Conservation (phyloP, 2,888 invertebrate genomes). For the Papilio elwesi region DNA sequence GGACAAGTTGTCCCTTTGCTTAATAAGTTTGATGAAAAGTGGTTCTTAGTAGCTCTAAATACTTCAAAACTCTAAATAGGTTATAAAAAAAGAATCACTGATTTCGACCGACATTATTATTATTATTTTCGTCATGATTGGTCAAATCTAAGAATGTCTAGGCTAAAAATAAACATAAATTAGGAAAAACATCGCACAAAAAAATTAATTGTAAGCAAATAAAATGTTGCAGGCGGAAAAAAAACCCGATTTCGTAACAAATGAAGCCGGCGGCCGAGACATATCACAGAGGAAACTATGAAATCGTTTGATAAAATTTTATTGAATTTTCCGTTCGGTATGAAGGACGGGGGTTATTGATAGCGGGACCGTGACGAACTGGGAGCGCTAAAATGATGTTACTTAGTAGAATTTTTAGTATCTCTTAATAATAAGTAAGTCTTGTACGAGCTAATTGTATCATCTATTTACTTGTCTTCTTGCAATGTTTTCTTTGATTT, state of each 20-base stretch:
- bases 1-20: too few relatives aligned
- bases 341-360: slow-evolving; percentile 74
- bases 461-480: too few relatives aligned
- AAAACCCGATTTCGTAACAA: slow-evolving; percentile 50
- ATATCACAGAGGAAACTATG: slow-evolving; percentile 63
- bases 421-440: too few relatives aligned
- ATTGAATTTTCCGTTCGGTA: slow-evolving; percentile 78
- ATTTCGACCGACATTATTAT: not conserved
- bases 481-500: too few relatives aligned
- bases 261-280: slow-evolving; percentile 51
- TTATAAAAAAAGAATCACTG: not conserved
- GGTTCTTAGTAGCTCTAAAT: too few relatives aligned
- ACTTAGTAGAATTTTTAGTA: slow-evolving; percentile 1
- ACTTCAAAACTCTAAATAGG: too few relatives aligned
- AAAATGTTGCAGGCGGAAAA: slow-evolving; percentile 32
- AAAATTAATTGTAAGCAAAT: slow-evolving; percentile 1
- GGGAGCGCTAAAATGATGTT: slow-evolving; percentile 55
- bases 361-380: slow-evolving; percentile 68
- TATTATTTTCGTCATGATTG: not conserved
- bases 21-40: too few relatives aligned
- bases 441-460: too few relatives aligned
- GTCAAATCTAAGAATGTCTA: too few relatives aligned
- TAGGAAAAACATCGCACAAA: not conserved
- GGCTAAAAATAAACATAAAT: too few relatives aligned
- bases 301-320: slow-evolving; percentile 74